phyloP scores from a whole-genome alignment of 2,888 invertebrate species.

The Drosophila nigricruria region DNA sequence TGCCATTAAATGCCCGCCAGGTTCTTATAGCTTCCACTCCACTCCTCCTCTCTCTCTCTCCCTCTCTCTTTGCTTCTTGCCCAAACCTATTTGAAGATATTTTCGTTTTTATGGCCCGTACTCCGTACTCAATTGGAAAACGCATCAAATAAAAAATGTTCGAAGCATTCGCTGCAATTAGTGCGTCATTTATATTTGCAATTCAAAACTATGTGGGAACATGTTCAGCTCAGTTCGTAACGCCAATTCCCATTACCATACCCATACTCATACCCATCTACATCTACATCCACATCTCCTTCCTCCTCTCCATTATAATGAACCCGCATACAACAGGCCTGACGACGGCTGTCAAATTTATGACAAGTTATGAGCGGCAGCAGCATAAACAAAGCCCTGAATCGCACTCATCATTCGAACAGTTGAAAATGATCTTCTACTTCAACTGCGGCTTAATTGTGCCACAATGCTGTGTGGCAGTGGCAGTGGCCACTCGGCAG shows the following conservation, averaged over 20 bases:
- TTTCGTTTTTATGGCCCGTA: slow-evolving; percentile 58
- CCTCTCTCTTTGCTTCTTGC: neutral
- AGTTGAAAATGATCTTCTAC: slow-evolving; percentile 54
- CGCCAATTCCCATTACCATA: slow-evolving; percentile 4
- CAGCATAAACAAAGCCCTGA: slow-evolving; percentile 69
- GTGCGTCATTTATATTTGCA: slow-evolving; percentile 80
- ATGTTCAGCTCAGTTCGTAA: slow-evolving; percentile 7
- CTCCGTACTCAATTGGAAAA: slow-evolving; percentile 58
- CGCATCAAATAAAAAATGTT: slow-evolving; percentile 49
- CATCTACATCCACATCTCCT: slow-evolving; percentile 1
- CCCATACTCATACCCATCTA: neutral
- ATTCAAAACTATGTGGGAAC: slow-evolving; percentile 75
- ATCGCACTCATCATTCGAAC: slow-evolving; percentile 44
- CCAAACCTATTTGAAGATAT: slow-evolving; percentile 16
- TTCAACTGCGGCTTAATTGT: slow-evolving; percentile 46
- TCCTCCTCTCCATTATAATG: slow-evolving; percentile 45
- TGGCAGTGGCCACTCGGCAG: neutral
- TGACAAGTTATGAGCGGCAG: slow-evolving; percentile 78
- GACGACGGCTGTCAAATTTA: slow-evolving; percentile 74
- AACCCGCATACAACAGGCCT: slow-evolving; percentile 56
- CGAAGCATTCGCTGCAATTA: slow-evolving; percentile 66
- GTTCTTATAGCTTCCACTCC: slow-evolving; percentile 26
- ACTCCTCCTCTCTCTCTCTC: neutral
- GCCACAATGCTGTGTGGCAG: slow-evolving; percentile 20
- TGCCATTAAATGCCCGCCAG: slow-evolving; percentile 58